Conservation (phyloP, 2,113 vertebrate genomes). For the Phyllopteryx taeniolatus region DNA sequence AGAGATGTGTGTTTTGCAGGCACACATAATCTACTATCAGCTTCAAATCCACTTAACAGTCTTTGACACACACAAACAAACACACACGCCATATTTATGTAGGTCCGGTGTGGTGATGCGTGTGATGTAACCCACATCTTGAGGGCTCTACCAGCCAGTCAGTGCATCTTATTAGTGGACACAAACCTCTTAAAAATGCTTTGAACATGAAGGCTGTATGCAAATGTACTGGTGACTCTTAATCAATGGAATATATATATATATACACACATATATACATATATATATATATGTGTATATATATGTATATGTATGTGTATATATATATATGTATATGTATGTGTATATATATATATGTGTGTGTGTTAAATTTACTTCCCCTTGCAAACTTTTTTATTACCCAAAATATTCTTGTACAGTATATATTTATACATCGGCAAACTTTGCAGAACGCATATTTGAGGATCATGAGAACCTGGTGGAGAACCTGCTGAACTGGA, state of each 20-base stretch:
- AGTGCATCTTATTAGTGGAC: not conserved
- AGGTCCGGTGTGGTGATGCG: constrained; percentile 47
- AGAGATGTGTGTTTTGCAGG: constrained; percentile 1
- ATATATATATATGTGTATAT: too few relatives aligned
- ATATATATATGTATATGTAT: too few relatives aligned
- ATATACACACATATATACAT: too few relatives aligned
- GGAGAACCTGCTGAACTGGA: constrained; percentile 98
- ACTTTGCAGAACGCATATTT: constrained; percentile 86
- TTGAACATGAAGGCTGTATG: not conserved
- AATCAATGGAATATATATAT: not conserved
- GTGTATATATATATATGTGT: too few relatives aligned
- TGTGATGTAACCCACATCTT: constrained; percentile 72
- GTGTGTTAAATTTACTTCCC: too few relatives aligned
- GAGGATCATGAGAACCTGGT: constrained; percentile 98
- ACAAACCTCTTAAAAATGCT: not conserved
- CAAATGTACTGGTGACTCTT: not conserved
- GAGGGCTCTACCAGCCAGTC: constrained; percentile 39
- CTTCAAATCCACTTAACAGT: constrained; percentile 28
- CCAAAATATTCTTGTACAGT: too few relatives aligned
- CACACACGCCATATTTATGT: constrained; percentile 29
- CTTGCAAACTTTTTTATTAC: too few relatives aligned
- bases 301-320: too few relatives aligned
- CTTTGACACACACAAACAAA: constrained; percentile 33
- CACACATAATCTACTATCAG: constrained; percentile 18
- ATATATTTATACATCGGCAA: not conserved